Percentiles rank a stretch among this genome's conserved stretches.
phyloP scores from a whole-genome alignment of 2,113 vertebrate genomes.

The Callipepla californica region DNA sequence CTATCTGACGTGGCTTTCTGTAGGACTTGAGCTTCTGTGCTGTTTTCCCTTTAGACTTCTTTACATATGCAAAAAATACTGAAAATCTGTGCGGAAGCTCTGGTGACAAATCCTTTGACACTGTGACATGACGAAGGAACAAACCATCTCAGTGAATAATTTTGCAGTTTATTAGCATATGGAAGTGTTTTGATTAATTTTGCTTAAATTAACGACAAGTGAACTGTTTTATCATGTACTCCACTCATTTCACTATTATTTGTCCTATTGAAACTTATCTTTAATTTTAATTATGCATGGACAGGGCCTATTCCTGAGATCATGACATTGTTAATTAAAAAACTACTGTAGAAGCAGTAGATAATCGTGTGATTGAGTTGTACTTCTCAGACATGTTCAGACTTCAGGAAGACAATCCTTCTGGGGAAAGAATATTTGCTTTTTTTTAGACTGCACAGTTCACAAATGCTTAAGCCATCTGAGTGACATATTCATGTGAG shows the following conservation, averaged over 20 bases:
- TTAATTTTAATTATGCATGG: background rate
- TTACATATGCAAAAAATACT: conserved; percentile 16
- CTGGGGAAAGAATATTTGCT: background rate
- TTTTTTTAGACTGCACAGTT: background rate
- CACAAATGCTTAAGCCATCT: background rate
- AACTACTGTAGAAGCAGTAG: background rate
- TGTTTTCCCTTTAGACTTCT: conserved; percentile 31
- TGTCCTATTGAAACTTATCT: conserved; percentile 13
- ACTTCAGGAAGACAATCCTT: background rate
- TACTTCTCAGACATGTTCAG: background rate
- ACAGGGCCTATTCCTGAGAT: background rate
- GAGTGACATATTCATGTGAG: background rate
- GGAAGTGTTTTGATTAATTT: conserved; percentile 59
- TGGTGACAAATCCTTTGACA: conserved; percentile 68
- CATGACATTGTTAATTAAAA: conserved; percentile 24
- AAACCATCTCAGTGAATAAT: conserved; percentile 64
- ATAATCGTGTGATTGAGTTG: background rate
- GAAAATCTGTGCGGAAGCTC: background rate
- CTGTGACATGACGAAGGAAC: conserved; percentile 36
- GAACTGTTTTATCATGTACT: background rate
- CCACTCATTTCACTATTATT: conserved; percentile 15
- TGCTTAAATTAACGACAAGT: conserved; percentile 34
- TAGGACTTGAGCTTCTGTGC: background rate
- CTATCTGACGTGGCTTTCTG: background rate
- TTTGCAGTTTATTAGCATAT: conserved; percentile 62